Conservation (phyloP, 2,797 vertebrate species). For the Melanotaenia nigrans region DNA sequence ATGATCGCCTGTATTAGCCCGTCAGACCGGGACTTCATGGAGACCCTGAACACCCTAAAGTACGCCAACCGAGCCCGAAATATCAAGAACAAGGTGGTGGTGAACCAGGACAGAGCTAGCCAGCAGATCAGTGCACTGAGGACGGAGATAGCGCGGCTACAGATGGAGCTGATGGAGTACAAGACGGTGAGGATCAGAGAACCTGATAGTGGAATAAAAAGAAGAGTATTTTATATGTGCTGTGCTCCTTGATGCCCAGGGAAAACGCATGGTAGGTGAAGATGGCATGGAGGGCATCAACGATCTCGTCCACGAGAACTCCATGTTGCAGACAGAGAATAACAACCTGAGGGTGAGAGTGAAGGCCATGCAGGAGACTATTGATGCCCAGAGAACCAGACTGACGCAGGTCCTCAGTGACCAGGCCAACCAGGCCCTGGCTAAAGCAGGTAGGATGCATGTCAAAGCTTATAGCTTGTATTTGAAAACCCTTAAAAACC, state of each 20-base stretch:
- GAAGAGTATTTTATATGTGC: not conserved
- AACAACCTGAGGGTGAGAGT: conserved; percentile 93
- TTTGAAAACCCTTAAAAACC: not conserved
- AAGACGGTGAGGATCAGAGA: conserved; percentile 86
- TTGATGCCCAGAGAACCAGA: conserved; percentile 88
- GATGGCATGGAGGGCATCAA: conserved; percentile 96
- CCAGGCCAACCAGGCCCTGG: conserved; percentile 89
- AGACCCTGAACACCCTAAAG: conserved; percentile 95
- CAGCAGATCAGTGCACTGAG: conserved; percentile 95
- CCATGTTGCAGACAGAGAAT: conserved; percentile 96
- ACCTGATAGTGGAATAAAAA: too few relatives aligned
- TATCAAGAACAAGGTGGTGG: conserved; percentile 98
- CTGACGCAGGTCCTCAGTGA: conserved; percentile 92
- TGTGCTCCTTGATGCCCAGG: conserved; percentile 72
- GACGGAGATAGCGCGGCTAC: conserved; percentile 93
- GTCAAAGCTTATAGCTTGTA: not conserved
- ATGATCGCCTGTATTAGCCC: conserved; percentile 99
- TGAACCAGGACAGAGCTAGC: conserved; percentile 96
- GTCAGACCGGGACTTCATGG: conserved; percentile 98
- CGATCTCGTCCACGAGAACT: conserved; percentile 97
- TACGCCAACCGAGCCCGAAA: conserved; percentile 97
- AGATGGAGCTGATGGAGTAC: conserved; percentile 96
- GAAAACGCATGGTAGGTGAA: conserved; percentile 94
- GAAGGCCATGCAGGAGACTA: conserved; percentile 98
- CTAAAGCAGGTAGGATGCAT: conserved; percentile 85